Evolutionary conservation across 2,797 vertebrate species (phyloP).

Genomic region (Oreonectes daqikongensis): DNA sequence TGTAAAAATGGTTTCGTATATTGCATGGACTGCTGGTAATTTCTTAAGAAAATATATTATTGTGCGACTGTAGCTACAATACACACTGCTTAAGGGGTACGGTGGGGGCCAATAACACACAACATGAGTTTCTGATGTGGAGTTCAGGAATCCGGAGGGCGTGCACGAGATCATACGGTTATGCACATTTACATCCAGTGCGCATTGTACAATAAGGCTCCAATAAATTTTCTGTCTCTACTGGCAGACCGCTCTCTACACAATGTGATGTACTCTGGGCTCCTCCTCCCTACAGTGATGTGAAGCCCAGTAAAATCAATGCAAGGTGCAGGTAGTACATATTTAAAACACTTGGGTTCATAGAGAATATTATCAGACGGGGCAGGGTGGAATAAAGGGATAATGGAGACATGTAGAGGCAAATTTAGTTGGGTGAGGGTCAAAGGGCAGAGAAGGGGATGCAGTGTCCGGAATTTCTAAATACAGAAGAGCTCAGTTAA

Average conservation of each 20-base stretch:
- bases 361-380: neutral
- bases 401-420: slow-evolving; percentile 7
- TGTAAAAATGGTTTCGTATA: slow-evolving; percentile 56
- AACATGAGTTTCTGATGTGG: neutral
- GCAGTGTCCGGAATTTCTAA: slow-evolving; percentile 50
- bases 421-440: slow-evolving; percentile 22
- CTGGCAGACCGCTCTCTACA: slow-evolving; percentile 19
- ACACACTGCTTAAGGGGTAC: slow-evolving; percentile 55
- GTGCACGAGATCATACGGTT: neutral
- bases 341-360: slow-evolving; percentile 22
- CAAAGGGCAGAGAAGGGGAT: slow-evolving; percentile 12
- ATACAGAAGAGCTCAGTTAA: slow-evolving; percentile 80
- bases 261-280: slow-evolving; percentile 20
- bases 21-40: slow-evolving; percentile 63
- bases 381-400: neutral
- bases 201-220: slow-evolving; percentile 58
- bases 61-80: slow-evolving; percentile 65
- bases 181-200: slow-evolving; percentile 22
- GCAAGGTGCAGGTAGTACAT: slow-evolving; percentile 40
- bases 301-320: neutral
- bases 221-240: slow-evolving; percentile 28
- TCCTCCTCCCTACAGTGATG: slow-evolving; percentile 2
- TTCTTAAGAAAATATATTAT: slow-evolving; percentile 64
- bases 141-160: slow-evolving; percentile 6
- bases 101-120: neutral